Evolutionary conservation across 2,888 invertebrate species (phyloP).

Genomic region (Parochlus steinenii): DNA sequence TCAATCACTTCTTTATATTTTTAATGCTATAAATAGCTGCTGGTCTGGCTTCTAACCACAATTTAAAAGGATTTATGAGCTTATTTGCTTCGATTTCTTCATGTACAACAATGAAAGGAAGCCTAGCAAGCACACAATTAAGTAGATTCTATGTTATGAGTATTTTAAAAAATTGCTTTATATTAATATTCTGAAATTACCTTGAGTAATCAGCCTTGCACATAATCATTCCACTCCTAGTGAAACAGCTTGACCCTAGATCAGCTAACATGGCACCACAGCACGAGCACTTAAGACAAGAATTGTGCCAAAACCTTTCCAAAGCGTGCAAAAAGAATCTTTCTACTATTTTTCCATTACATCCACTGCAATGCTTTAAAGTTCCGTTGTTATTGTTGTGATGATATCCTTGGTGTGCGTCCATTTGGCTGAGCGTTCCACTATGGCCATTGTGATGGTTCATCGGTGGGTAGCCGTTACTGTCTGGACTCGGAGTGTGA

Average conservation of each 20-base stretch:
- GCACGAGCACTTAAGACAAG: slow-evolving; percentile 85
- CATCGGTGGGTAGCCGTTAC: slow-evolving; percentile 43
- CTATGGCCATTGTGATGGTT: slow-evolving; percentile 31
- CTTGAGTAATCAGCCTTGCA: slow-evolving; percentile 91
- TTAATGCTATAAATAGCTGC: too few relatives aligned
- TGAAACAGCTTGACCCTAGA: slow-evolving; percentile 81
- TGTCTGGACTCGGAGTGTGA: slow-evolving; percentile 59
- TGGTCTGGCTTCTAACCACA: too few relatives aligned
- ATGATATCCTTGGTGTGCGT: slow-evolving; percentile 17
- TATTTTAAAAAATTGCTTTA: too few relatives aligned
- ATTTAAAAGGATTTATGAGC: too few relatives aligned
- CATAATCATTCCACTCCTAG: slow-evolving; percentile 84
- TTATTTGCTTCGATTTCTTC: too few relatives aligned
- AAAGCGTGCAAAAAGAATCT: slow-evolving; percentile 81
- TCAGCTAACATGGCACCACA: slow-evolving; percentile 81
- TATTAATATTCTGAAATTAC: too few relatives aligned
- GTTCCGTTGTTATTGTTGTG: slow-evolving; percentile 26
- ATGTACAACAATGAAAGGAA: too few relatives aligned
- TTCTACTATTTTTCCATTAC: slow-evolving; percentile 78
- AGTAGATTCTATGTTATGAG: too few relatives aligned
- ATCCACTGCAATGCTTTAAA: slow-evolving; percentile 75
- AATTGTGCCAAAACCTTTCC: slow-evolving; percentile 92
- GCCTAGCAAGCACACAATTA: too few relatives aligned
- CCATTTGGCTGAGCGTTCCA: slow-evolving; percentile 14
- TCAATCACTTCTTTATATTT: too few relatives aligned